These are phyloP conservation scores for Berghia stephanieae DNA, from an alignment of 1,140 invertebrate genomes.

Conservation along the genomic window DNA sequence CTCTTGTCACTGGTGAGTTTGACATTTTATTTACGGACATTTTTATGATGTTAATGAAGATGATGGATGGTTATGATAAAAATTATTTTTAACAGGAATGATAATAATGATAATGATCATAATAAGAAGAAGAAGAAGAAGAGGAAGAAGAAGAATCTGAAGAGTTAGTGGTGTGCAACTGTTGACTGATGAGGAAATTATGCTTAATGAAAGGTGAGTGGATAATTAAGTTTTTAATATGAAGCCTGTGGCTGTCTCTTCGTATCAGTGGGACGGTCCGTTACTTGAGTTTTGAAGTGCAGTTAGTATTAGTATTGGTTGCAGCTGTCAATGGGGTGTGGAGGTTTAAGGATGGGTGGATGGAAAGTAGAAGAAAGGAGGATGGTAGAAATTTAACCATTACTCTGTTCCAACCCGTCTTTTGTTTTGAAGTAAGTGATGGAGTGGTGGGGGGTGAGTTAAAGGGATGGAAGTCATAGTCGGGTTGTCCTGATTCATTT, in stretches of 20 bases:
- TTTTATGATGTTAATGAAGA: neutral
- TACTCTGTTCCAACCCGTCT: too few species aligned
- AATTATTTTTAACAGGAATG: neutral
- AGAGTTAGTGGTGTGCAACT: neutral
- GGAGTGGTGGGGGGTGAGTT: too few species aligned
- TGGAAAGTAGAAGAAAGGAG: neutral
- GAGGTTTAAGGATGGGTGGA: neutral
- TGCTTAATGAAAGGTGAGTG: neutral
- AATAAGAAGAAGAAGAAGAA: too few species aligned
- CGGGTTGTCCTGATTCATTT: too few species aligned
- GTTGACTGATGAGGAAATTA: neutral
- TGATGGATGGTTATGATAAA: neutral
- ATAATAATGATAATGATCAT: neutral
- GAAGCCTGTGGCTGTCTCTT: too few species aligned
- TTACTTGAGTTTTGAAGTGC: too few species aligned
- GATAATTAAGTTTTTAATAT: neutral
- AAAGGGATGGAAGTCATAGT: too few species aligned
- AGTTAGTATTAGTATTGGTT: neutral
- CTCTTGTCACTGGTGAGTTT: constrained; percentile 73
- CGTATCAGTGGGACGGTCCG: too few species aligned
- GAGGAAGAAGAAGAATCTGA: neutral
- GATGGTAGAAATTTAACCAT: neutral
- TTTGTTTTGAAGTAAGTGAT: too few species aligned
- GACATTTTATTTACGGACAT: neutral
- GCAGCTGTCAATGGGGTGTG: neutral